These are phyloP conservation scores for Tolypeutes matacus DNA, from an alignment of 2,797 vertebrate genomes.

Conservation along the genomic window DNA sequence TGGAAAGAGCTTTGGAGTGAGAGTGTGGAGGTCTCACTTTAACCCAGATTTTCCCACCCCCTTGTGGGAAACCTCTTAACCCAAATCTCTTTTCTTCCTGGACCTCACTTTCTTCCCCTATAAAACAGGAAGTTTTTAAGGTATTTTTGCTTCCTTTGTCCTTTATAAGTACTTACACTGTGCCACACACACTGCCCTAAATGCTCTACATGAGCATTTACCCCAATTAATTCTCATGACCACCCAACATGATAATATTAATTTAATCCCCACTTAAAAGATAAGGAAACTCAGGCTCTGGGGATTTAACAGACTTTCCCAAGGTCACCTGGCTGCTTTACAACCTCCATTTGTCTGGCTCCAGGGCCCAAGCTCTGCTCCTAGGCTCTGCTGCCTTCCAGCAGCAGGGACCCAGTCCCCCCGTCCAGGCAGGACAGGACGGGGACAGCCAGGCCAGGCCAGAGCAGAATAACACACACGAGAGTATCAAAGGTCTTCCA, in stretches of 20 bases:
- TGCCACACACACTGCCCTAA: neutral
- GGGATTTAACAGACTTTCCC: neutral
- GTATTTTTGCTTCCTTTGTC: neutral
- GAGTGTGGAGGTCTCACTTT: neutral
- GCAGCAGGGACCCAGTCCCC: neutral
- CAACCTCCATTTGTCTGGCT: neutral
- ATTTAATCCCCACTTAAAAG: neutral
- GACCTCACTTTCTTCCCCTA: neutral
- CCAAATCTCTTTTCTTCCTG: neutral
- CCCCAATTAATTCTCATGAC: neutral
- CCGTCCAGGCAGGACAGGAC: neutral
- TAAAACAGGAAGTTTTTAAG: neutral
- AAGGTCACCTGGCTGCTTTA: neutral
- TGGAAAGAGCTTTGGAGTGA: neutral
- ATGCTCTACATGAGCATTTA: neutral
- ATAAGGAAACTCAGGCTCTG: neutral
- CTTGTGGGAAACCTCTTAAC: neutral
- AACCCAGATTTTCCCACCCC: neutral
- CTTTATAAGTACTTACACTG: neutral
- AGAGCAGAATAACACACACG: rapidly evolving
- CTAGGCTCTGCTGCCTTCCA: neutral
- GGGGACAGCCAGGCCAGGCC: neutral
- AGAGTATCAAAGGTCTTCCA: neutral
- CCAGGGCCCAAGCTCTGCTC: neutral
- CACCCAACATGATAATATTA: neutral